These are phyloP conservation scores for Kryptolebias ocellatus DNA, from an alignment of 2,797 vertebrate species.

Conservation along the genomic window DNA sequence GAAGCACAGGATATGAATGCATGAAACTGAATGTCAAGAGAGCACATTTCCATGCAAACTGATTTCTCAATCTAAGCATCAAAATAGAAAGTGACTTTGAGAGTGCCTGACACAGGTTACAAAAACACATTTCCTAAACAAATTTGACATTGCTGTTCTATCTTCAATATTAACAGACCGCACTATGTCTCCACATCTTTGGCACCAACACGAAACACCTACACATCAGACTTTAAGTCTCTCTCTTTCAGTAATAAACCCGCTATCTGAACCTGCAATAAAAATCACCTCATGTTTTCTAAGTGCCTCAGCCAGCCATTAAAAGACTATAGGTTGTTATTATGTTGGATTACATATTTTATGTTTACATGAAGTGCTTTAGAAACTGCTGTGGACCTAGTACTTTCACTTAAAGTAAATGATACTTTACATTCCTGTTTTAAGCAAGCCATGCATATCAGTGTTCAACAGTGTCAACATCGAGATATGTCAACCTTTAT, in stretches of 20 bases:
- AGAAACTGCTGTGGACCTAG: neutral
- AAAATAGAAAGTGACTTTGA: constrained; percentile 66
- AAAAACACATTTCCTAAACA: constrained; percentile 63
- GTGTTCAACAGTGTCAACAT: neutral
- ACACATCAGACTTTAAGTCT: constrained; percentile 33
- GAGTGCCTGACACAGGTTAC: constrained; percentile 45
- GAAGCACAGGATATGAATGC: constrained; percentile 20
- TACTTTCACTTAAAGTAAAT: neutral
- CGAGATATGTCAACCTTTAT: neutral
- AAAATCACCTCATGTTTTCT: constrained; percentile 39
- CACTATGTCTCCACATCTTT: constrained; percentile 8
- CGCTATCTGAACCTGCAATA: constrained; percentile 28
- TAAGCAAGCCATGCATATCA: too few relatives aligned
- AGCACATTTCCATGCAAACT: constrained; percentile 68
- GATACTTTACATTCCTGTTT: too few relatives aligned
- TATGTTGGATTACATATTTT: constrained; percentile 53
- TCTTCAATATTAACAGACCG: constrained; percentile 37
- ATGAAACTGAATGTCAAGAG: constrained; percentile 48
- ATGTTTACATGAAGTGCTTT: constrained; percentile 55
- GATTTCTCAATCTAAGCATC: constrained; percentile 63
- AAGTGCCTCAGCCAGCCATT: constrained; percentile 26
- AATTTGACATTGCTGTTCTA: constrained; percentile 59
- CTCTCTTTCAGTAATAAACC: constrained; percentile 27
- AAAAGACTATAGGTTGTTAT: constrained; percentile 48
- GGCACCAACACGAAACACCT: constrained; percentile 29